Percentiles rank a stretch among this genome's conserved stretches.
These are phyloP conservation scores for Tethea ocularis DNA, from an alignment of 2,888 invertebrate species.

Conservation along the genomic window DNA sequence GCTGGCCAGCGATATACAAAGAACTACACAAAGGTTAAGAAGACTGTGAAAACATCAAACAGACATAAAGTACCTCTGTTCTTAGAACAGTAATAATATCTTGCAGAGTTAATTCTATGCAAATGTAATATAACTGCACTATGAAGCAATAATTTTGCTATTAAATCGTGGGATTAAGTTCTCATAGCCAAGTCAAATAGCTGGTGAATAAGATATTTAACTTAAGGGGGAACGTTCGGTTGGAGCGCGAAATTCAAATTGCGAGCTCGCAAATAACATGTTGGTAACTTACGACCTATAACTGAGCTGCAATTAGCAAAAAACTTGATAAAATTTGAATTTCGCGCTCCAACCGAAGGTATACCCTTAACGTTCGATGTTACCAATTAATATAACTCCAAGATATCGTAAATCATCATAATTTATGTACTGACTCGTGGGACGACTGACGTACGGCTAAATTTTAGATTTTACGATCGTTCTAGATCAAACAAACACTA, in stretches of 20 bases:
- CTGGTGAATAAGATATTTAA: slow-evolving; percentile 13
- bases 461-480: slow-evolving; percentile 33
- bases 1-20: background rate
- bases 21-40: background rate
- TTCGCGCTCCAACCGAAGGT: no score
- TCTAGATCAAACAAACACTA: slow-evolving; percentile 20
- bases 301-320: no score
- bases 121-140: background rate
- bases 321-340: no score
- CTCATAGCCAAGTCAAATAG: background rate
- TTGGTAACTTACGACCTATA: no score
- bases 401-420: slow-evolving; percentile 34
- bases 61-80: background rate
- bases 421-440: slow-evolving; percentile 22
- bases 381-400: slow-evolving; percentile 19
- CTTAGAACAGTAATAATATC: background rate
- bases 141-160: background rate
- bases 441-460: slow-evolving; percentile 27
- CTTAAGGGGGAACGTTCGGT: no score
- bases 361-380: no score
- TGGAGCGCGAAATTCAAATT: no score
- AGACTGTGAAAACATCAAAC: background rate
- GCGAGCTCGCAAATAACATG: no score
- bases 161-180: background rate
- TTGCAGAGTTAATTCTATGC: background rate